These are phyloP conservation scores for Eubasilissa splendida DNA, from an alignment of 2,888 invertebrate genomes.

Conservation along the genomic window DNA sequence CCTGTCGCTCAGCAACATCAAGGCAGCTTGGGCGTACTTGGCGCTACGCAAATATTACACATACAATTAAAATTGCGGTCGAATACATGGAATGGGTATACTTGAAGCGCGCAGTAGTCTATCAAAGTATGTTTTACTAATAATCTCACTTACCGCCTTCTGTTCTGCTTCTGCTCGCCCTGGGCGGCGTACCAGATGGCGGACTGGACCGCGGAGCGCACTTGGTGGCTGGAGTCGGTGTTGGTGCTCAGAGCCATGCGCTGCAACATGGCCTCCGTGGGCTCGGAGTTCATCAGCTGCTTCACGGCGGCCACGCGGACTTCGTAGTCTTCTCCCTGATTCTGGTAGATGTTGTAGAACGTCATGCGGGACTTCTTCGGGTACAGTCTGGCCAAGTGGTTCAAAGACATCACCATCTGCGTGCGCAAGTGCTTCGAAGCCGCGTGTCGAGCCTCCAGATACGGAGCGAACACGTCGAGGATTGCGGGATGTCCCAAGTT, in stretches of 20 bases:
- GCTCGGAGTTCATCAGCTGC: constrained; percentile 70
- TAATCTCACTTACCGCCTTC: constrained; percentile 62
- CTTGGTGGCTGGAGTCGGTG: constrained; percentile 69
- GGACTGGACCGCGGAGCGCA: constrained; percentile 72
- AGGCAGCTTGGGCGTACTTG: constrained; percentile 66
- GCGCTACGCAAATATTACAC: constrained; percentile 61
- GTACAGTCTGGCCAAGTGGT: constrained; percentile 64
- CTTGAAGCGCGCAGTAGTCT: too few relatives aligned
- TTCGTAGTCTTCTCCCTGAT: constrained; percentile 70
- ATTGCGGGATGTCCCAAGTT: constrained; percentile 70
- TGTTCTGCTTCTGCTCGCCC: constrained; percentile 61
- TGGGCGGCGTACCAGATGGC: constrained; percentile 67
- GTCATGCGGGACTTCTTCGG: constrained; percentile 68
- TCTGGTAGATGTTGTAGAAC: constrained; percentile 73
- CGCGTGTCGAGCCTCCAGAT: constrained; percentile 69
- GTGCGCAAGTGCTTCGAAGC: constrained; percentile 71
- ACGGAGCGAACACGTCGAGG: constrained; percentile 70
- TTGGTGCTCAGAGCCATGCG: constrained; percentile 74
- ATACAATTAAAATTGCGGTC: neutral
- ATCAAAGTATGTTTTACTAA: neutral
- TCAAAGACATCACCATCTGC: constrained; percentile 70
- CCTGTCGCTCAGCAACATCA: constrained; percentile 63
- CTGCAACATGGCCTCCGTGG: constrained; percentile 71
- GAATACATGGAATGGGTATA: neutral
- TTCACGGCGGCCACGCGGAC: constrained; percentile 72